Conservation (phyloP, 2,113 vertebrate species). For the Cariama cristata region DNA sequence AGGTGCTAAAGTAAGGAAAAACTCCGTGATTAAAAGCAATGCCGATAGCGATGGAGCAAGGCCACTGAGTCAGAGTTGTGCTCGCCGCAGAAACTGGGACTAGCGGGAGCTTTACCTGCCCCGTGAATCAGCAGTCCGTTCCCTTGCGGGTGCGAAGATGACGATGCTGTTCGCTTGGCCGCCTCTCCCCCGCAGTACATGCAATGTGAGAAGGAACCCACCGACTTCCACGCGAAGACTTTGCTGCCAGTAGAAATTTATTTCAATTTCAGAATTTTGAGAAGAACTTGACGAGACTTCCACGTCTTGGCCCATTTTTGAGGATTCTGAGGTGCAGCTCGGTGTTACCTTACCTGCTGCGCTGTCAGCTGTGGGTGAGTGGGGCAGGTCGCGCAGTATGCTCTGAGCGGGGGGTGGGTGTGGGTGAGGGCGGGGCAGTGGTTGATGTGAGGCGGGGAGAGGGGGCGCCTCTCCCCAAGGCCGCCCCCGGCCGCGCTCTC, state of each 20-base stretch:
- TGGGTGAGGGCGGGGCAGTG: no score
- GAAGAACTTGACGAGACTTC: not conserved
- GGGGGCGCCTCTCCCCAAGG: no score
- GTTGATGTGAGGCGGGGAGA: no score
- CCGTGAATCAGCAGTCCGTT: not conserved
- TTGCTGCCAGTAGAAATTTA: not conserved
- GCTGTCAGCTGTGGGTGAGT: no score
- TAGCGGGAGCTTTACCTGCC: no score
- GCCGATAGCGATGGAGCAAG: not conserved
- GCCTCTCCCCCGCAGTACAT: not conserved
- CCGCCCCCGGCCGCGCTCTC: no score
- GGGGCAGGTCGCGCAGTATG: no score
- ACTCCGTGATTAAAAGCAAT: not conserved
- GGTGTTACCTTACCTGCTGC: no score
- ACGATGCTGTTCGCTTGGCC: no score
- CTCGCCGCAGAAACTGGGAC: not conserved
- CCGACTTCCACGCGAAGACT: no score
- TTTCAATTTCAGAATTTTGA: not conserved
- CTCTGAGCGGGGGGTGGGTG: no score
- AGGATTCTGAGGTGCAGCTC: not conserved
- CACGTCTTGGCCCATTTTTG: accelerated
- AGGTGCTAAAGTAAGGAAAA: not conserved
- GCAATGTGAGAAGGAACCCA: accelerated
- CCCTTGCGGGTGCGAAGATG: not conserved
- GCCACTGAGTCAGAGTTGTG: accelerated